Conservation (phyloP, 2,113 vertebrate species). For the Diadophis punctatus region DNA sequence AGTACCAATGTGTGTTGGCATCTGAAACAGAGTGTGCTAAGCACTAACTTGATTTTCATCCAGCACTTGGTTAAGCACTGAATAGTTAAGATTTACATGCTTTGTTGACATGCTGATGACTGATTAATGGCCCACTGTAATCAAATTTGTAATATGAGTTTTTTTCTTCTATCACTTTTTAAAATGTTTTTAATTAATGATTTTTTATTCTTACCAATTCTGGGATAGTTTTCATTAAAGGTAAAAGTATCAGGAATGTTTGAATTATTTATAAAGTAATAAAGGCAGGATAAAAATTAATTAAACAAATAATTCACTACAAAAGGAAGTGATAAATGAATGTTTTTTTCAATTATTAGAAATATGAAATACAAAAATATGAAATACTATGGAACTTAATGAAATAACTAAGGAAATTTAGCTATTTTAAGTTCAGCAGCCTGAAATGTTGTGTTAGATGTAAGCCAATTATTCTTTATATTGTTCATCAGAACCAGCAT, state of each 20-base stretch:
- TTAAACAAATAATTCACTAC: constrained; percentile 2
- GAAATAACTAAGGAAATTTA: constrained; percentile 34
- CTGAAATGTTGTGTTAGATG: background rate
- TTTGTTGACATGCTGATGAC: background rate
- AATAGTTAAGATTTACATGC: background rate
- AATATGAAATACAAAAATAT: constrained; percentile 2
- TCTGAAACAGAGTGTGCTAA: background rate
- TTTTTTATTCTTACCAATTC: background rate
- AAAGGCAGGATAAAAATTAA: background rate
- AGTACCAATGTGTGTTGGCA: background rate
- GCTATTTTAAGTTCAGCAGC: background rate
- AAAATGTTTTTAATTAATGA: background rate
- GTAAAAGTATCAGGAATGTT: background rate
- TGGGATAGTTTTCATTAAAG: background rate
- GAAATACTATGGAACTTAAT: constrained; percentile 10
- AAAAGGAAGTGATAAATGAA: background rate
- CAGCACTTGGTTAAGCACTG: background rate
- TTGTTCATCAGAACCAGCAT: background rate
- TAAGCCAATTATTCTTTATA: constrained; percentile 24
- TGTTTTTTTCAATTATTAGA: constrained; percentile 33
- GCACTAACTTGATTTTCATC: background rate
- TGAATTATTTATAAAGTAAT: background rate
- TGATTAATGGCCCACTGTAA: background rate
- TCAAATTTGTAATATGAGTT: background rate
- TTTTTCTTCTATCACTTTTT: background rate